Evolutionary conservation across 2,888 invertebrate species (phyloP).

Genomic region (Molorchus minor): DNA sequence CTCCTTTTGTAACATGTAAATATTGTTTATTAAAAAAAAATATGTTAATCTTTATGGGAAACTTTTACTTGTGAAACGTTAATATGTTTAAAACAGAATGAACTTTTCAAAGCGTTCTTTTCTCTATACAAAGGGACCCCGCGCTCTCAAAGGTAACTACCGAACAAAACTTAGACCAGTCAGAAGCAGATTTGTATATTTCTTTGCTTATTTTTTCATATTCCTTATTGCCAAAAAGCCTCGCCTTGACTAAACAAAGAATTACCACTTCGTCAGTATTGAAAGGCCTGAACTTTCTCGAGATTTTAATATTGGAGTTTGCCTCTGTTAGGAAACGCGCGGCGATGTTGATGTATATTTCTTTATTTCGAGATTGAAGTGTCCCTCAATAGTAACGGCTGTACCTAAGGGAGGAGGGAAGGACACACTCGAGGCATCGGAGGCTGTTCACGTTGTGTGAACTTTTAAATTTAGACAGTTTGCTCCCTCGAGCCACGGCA

Average conservation of each 20-base stretch:
- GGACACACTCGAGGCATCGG: slow-evolving; percentile 34
- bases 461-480: slow-evolving; percentile 52
- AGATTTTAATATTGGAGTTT: slow-evolving; percentile 18
- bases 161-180: slow-evolving; percentile 15
- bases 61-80: too few species aligned
- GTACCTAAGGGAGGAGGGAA: slow-evolving; percentile 40
- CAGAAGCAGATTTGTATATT: slow-evolving; percentile 20
- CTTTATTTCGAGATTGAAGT: slow-evolving; percentile 41
- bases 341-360: slow-evolving; percentile 35
- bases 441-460: slow-evolving; percentile 39
- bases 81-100: slow-evolving; percentile 4
- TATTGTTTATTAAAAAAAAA: too few species aligned
- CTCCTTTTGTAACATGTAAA: too few species aligned
- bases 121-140: slow-evolving; percentile 1
- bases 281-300: slow-evolving; percentile 16
- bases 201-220: slow-evolving; percentile 14
- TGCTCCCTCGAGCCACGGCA: slow-evolving; percentile 40
- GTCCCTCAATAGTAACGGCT: slow-evolving; percentile 44
- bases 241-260: slow-evolving; percentile 15
- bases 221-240: slow-evolving; percentile 9
- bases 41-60: too few species aligned
- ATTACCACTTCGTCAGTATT: slow-evolving; percentile 16
- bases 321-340: slow-evolving; percentile 8
- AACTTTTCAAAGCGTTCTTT: slow-evolving; percentile 11
- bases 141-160: slow-evolving; percentile 16